These are phyloP conservation scores for Gymnodraco acuticeps DNA, from an alignment of 2,797 vertebrate species.

Conservation along the genomic window DNA sequence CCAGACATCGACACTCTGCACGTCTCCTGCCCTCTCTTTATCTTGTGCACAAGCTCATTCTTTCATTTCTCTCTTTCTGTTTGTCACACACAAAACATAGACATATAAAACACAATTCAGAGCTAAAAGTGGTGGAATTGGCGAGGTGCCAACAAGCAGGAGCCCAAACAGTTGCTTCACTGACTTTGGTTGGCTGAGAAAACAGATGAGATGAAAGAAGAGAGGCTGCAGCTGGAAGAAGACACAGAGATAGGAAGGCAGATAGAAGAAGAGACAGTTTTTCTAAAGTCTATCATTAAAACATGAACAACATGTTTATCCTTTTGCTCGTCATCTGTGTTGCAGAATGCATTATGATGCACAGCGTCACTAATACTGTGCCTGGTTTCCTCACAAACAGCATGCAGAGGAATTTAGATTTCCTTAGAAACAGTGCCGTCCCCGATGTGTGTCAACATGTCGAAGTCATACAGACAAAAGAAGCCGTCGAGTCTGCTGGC, in stretches of 20 bases:
- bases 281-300: constrained; percentile 42
- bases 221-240: constrained; percentile 27
- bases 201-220: constrained; percentile 28
- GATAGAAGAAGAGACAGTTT: constrained; percentile 34
- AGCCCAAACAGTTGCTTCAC: constrained; percentile 30
- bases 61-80: constrained; percentile 24
- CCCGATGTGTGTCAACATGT: constrained; percentile 56
- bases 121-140: constrained; percentile 31
- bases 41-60: constrained; percentile 13
- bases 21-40: constrained; percentile 38
- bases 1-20: constrained; percentile 52
- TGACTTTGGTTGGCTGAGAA: constrained; percentile 36
- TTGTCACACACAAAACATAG: constrained; percentile 28
- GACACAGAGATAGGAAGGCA: constrained; percentile 22
- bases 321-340: constrained; percentile 3
- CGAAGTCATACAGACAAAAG: constrained; percentile 59
- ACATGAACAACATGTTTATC: constrained; percentile 38
- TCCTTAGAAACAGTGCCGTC: constrained; percentile 37
- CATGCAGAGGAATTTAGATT: constrained; percentile 30
- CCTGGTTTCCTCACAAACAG: constrained; percentile 20
- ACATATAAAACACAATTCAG: constrained; percentile 41
- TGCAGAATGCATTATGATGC: constrained; percentile 22
- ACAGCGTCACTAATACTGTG: constrained; percentile 8
- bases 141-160: constrained; percentile 30
- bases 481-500: constrained; percentile 46